Evolutionary conservation across 2,797 vertebrate genomes (phyloP), one percentile per base, ranked within the genome.

Genomic region (Parotocinclus haroldoi): DNA sequence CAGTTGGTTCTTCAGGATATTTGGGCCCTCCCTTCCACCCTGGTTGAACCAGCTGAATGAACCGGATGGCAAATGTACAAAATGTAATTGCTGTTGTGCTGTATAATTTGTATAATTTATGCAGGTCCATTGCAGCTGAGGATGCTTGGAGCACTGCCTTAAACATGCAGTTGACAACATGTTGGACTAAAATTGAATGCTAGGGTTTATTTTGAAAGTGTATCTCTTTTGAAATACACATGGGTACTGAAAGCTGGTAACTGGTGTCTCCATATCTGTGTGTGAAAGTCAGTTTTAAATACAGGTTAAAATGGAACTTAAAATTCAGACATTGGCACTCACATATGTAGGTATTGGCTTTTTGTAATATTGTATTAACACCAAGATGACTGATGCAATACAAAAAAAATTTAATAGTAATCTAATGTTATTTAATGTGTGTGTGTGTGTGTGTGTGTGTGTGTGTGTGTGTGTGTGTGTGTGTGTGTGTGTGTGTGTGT

Each of bases 71-170:
- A 69, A 69, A 42, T 9, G 75, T 64, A 77, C 60, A 75, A 74
- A 72, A 78, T 76, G 71, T 76, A 69, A 76, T 76, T 51, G 67
- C 55, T 55, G 56, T 66, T 53, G 66, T 46, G 73, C 66, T 69
- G 52, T 66, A 71, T 72, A 72, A 78, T 80, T 64, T 69, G 52
- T 66, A 71, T 72, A 72, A 78, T 80, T 64, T 76, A 74, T 80
- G 72, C 57, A 45, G 62, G 63, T 64, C 56, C 12, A 16, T 60
- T 49, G 58, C 73, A 67, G 68, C 62, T 63, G 65, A 39, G 68
- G 54, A 69, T 40, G 54, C 36, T 46, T 49, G 50, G 69, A 74
- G 66, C 45, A 39, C 63, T 16, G 27, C 58, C 14, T 49, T 66
- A 64, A 70, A 58, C 58, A 53, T 53, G 49, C 44, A 27, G 36